Evolutionary conservation across 92 coral and sea anemone species (phyloP), one percentile per base, ranked within the genome.

Genomic region (Paramuricea clavata): DNA sequence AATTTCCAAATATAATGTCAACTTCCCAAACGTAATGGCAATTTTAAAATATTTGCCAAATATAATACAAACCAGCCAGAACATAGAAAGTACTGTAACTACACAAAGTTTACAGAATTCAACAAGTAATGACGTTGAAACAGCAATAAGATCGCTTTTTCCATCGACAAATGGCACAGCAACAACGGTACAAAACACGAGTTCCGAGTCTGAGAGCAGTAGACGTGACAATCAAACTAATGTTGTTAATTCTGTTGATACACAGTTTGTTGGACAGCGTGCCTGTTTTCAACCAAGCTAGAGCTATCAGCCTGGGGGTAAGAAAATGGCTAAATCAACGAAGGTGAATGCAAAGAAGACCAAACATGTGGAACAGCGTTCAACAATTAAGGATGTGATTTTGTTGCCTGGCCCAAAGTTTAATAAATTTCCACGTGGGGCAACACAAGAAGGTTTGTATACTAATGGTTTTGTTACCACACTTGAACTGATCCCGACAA

Each of bases 311-410:
- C 81, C 61, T 32, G 21, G 64, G 2, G 42, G 62, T 41, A 44
- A 30, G 36, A 75, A 43, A 31, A 44, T 64, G 64, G 56, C 81
- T 17, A 49, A 21, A 50, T 44, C 81, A 5, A 75, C 81, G 7
- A 71, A 71, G 17, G 30, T 12, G n/a, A 52, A 31, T 30, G 36
- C 60, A 23, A 75, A 75, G 33, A 75, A 32, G 64, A 30, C 33
- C 19, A 75, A 75, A 44, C 52, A 26, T 44, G 61, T 26, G 12
- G 81, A 75, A 49, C 60, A 75, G 61, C 81, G 62, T 49, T 44
- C 81, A 17, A 75, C 81, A 12, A 44, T 75, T 44, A 75, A 75
- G 64, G 81, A 75, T 75, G 81, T 75, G 2, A 44, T 75, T 35
- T 49, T 75, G 64, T 49, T 75, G 81, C 81, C 81, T 19, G 81